Evolutionary conservation across 2,797 vertebrate genomes (phyloP).

Genomic region (Hypotaenidia philippensis): DNA sequence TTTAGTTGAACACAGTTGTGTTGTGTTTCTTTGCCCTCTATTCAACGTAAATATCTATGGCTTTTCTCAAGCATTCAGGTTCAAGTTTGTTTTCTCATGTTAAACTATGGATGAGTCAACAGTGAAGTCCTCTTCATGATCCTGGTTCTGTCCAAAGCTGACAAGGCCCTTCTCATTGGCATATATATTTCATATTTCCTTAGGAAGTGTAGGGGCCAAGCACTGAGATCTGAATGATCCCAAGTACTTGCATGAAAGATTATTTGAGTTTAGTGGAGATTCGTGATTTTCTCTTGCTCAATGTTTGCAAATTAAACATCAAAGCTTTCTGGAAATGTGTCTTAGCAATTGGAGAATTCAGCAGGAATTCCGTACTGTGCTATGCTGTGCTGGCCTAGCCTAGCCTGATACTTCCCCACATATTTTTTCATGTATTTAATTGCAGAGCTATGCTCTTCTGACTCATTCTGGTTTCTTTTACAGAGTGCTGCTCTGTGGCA

Average conservation of each 20-base stretch:
- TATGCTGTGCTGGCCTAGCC: not conserved
- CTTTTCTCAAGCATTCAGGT: not conserved
- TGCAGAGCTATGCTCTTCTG: not conserved
- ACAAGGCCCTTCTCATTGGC: not conserved
- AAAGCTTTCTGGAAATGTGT: not conserved
- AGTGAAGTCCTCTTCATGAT: not conserved
- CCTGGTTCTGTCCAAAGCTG: not conserved
- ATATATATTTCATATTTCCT: not conserved
- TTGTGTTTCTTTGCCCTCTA: not conserved
- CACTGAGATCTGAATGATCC: not conserved
- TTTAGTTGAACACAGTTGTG: not conserved
- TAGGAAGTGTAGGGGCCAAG: not conserved
- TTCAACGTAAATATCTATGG: not conserved
- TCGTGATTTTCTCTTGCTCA: not conserved
- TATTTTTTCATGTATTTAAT: not conserved
- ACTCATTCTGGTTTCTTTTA: not conserved
- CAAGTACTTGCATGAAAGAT: not conserved
- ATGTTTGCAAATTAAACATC: not conserved
- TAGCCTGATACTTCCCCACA: not conserved
- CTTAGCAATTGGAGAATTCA: not conserved
- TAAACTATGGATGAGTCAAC: not conserved
- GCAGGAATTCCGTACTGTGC: not conserved
- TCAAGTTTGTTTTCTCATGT: not conserved
- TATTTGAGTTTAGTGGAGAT: not conserved
- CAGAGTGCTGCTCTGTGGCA: not conserved